Evolutionary conservation across 2,113 vertebrate species (phyloP).

Genomic region (Mohoua ochrocephala): DNA sequence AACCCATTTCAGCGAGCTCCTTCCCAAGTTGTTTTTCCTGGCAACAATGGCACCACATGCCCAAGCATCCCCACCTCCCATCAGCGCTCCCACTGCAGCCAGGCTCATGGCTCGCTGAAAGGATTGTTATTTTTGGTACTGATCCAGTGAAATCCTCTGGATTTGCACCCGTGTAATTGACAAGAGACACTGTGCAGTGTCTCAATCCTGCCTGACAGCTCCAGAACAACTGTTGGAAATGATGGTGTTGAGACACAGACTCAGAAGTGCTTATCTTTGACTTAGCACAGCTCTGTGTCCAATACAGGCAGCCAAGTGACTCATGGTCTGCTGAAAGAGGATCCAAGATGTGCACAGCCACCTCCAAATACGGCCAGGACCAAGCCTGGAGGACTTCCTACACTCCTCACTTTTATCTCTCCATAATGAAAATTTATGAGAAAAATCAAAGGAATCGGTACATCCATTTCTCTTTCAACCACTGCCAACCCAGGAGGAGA

Average conservation of each 20-base stretch:
- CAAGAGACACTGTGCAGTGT: not conserved
- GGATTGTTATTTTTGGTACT: not conserved
- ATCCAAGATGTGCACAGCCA: not conserved
- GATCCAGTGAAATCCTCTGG: conserved; percentile 9
- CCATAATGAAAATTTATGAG: not conserved
- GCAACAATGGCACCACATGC: accelerated
- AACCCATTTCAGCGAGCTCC: not conserved
- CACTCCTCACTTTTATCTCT: not conserved
- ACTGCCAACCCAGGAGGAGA: not conserved
- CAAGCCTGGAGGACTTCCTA: not conserved
- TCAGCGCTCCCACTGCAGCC: not conserved
- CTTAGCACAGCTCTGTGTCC: not conserved
- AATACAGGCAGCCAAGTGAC: not conserved
- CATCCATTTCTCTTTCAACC: not conserved
- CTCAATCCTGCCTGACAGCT: not conserved
- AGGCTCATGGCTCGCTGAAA: not conserved
- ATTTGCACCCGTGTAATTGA: not conserved
- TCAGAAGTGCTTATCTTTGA: not conserved
- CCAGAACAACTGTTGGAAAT: not conserved
- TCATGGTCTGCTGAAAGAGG: not conserved
- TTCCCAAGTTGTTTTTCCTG: not conserved
- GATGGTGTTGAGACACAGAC: not conserved
- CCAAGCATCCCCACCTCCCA: not conserved
- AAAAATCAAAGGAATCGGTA: not conserved
- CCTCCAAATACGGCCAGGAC: not conserved